Evolutionary conservation across 37 sponge, comb jelly and placozoan species (phyloP), one percentile per base, ranked within the genome.

Genomic region (Aplysina aerophoba): DNA sequence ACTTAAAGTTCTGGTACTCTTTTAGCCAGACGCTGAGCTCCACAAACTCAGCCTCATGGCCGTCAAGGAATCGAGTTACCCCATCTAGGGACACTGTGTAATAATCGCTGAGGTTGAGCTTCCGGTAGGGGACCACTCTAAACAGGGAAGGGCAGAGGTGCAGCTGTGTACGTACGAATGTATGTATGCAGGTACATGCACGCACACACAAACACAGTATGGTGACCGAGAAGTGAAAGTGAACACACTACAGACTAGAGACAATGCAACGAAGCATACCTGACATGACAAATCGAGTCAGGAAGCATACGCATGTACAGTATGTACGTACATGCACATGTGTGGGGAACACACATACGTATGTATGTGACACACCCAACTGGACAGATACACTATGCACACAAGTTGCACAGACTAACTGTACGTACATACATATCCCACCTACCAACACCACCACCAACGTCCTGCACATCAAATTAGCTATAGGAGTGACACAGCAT

Each of bases 61-160:
- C 87, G 35, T 92, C 85, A 27, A 84, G 69, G 33, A 96, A 77
- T 0, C 93, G 89, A 25, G 97, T 98, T 16, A 98, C 99, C 0
- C 99, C 99, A 50, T 86, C 84, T 50, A 89, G 59, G 60, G 95
- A 94, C 28, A 98, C 80, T 27, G 96, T 98, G 68, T 81, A 92
- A 85, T 98, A 93, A 81, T 98, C 97, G 55, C 54, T 77, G 12
- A 83, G 84, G 73, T 96, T 91, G 55, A 96, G 81, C 56, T 94
- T 87, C 40, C 85, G 90, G 80, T 96, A 91, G 1, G 86, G 59
- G 4, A 94, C 96, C 14, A 98, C 93, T 82, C 95, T 94, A 40
- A 15, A 27, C 22, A 39, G 53, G 31, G 12, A 84, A 8, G 5
- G 13, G 31, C 38, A 55, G 30, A 0, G 19, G 59, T 0, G 34